Evolutionary conservation across 2,888 invertebrate genomes (phyloP).

Genomic region (Volucella inanis): DNA sequence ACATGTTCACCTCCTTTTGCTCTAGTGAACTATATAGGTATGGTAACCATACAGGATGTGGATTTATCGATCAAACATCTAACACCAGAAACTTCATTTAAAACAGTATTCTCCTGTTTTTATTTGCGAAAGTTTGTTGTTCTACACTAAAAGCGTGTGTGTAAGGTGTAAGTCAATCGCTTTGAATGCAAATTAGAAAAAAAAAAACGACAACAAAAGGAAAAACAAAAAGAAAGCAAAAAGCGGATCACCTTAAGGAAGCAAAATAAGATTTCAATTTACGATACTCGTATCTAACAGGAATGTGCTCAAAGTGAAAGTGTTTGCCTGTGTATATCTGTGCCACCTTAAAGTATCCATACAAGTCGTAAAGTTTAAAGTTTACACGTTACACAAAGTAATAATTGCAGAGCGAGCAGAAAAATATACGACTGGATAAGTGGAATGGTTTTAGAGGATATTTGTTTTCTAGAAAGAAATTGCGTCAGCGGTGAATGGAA

Average conservation of each 20-base stretch:
- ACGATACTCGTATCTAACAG: constrained; percentile 61
- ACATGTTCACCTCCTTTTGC: constrained; percentile 62
- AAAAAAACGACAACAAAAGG: constrained; percentile 14
- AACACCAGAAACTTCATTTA: constrained; percentile 44
- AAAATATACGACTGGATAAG: constrained; percentile 5
- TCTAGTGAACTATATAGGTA: constrained; percentile 70
- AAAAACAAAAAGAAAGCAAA: constrained; percentile 11
- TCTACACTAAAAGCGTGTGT: constrained; percentile 55
- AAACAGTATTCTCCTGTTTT: constrained; percentile 4
- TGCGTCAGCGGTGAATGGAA: constrained; percentile 53
- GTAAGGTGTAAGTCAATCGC: constrained; percentile 46
- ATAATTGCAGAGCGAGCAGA: constrained; percentile 8
- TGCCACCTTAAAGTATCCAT: constrained; percentile 40
- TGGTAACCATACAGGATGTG: constrained; percentile 63
- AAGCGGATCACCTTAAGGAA: constrained; percentile 37
- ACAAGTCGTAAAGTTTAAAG: constrained; percentile 57
- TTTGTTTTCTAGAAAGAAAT: constrained; percentile 17
- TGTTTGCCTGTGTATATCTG: constrained; percentile 42
- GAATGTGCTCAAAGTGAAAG: constrained; percentile 37
- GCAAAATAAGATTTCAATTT: constrained; percentile 63
- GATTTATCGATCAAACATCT: constrained; percentile 69
- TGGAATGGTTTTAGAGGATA: constrained; percentile 43
- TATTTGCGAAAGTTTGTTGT: constrained; percentile 64
- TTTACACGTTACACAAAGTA: constrained; percentile 19
- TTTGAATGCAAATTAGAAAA: constrained; percentile 66